Base-by-base conservation (phyloP, 2,888 invertebrate species). In the Neoitamus cyanurus region DNA sequence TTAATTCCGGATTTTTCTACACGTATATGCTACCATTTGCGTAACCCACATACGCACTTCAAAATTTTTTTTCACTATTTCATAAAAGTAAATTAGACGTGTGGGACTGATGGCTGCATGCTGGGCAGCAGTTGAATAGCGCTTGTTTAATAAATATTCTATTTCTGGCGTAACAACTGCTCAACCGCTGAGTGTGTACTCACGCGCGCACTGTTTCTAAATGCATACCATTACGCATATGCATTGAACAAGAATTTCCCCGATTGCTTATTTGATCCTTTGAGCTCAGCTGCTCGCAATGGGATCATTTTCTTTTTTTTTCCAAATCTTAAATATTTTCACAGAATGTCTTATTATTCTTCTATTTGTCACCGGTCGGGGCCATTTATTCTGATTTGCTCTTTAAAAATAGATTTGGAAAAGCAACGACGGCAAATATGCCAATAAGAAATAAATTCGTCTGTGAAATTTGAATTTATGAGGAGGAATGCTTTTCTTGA, bases 121-220 rank as follows among this genome's bases (percentile, higher is more conserved):
- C 2, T 58, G 25, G 20, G 58, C 25, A 36, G 15, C 15, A 31
- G 13, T 20, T 36, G 73, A 36, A 34, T 20, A 34, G 72, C 13
- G 34, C 20, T 34, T 73, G 73, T 73, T 31, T 34, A 73, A 31
- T 73, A 73, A 73, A 73, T 34, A 20, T 73, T 73, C 73, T 73
- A 73, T 73, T 73, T 73, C 11, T 31, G 36, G 73, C 73, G 34
- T 73, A 73, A 73, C 73, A 73, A 73, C 73, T 73, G 34, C 72
- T 9, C 30, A 6, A n/a, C 15, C 72, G 70, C 70, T 13, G 70
- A 70, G 70, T 68, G 70, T 68, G 68, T 28, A 11, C 68, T 68
- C 25, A 68, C 28, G 69, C 31, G 30, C 31, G 30, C 31, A 70
- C 31, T 70, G 30, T 4, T 15, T 70, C 31, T 31, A 70, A 70